phyloP scores from a whole-genome alignment of 2,113 vertebrate genomes.

The Alces alces region DNA sequence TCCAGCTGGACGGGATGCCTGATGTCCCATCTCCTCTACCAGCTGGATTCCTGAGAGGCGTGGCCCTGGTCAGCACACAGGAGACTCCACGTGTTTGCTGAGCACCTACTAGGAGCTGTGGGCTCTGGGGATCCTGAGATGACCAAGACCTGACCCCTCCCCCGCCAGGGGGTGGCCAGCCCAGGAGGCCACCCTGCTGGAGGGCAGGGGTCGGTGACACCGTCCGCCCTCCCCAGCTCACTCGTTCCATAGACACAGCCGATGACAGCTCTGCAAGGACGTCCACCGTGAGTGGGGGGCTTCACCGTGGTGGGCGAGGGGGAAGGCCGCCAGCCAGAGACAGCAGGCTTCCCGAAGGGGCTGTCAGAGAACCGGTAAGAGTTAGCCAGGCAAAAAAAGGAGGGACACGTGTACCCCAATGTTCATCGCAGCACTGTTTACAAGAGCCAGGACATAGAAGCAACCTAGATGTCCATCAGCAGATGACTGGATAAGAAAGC shows the following conservation, averaged over 20 bases:
- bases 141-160: neutral
- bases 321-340: neutral
- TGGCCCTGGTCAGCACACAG: neutral
- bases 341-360: neutral
- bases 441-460: neutral
- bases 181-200: neutral
- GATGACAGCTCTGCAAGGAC: neutral
- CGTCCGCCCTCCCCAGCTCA: neutral
- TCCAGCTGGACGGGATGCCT: neutral
- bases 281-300: neutral
- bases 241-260: neutral
- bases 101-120: neutral
- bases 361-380: neutral
- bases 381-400: neutral
- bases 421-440: neutral
- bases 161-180: neutral
- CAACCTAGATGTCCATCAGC: neutral
- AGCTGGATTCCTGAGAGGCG: neutral
- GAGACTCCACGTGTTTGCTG: neutral
- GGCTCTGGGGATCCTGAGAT: neutral
- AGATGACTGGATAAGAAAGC: neutral
- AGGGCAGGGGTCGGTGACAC: accelerated
- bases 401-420: neutral
- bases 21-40: neutral
- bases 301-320: accelerated